Conservation (phyloP, 92 coral and sea anemone genomes). For the Montipora capitata region DNA sequence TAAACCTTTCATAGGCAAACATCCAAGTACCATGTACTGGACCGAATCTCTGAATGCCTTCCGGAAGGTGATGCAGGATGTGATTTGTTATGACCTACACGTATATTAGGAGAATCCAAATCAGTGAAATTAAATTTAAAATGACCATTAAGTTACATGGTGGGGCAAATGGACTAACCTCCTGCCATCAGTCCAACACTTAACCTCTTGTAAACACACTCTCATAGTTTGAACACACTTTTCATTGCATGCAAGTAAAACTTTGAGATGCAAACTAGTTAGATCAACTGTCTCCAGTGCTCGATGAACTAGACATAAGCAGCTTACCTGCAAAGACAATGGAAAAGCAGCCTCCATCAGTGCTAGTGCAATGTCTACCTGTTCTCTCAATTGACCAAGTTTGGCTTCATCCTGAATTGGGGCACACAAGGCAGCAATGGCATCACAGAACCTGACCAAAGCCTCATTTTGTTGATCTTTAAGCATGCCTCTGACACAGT, state of each 20-base stretch:
- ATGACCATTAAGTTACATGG: no score
- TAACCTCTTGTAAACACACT: no score
- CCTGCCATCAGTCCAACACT: no score
- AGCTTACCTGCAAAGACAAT: conserved; percentile 45
- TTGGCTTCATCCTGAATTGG: conserved; percentile 27
- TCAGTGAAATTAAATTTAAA: no score
- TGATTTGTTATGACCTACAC: conserved; percentile 55
- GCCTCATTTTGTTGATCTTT: not conserved
- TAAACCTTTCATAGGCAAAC: conserved; percentile 66
- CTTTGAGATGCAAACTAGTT: no score
- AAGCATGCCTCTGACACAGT: conserved; percentile 4
- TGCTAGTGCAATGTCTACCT: conserved; percentile 31
- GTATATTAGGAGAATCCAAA: no score
- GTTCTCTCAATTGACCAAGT: conserved; percentile 5
- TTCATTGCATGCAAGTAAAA: no score
- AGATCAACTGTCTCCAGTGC: no score
- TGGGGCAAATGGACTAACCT: no score
- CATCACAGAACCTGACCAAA: conserved; percentile 18
- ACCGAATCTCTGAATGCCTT: conserved; percentile 45
- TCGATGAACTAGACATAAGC: not conserved
- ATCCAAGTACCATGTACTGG: conserved; percentile 73
- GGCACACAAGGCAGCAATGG: conserved; percentile 42
- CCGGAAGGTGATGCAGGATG: conserved; percentile 62
- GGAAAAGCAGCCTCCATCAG: conserved; percentile 52
- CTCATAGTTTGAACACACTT: no score